Evolutionary conservation across 2,888 invertebrate species (phyloP).

Genomic region (Hypomecis atomaria): DNA sequence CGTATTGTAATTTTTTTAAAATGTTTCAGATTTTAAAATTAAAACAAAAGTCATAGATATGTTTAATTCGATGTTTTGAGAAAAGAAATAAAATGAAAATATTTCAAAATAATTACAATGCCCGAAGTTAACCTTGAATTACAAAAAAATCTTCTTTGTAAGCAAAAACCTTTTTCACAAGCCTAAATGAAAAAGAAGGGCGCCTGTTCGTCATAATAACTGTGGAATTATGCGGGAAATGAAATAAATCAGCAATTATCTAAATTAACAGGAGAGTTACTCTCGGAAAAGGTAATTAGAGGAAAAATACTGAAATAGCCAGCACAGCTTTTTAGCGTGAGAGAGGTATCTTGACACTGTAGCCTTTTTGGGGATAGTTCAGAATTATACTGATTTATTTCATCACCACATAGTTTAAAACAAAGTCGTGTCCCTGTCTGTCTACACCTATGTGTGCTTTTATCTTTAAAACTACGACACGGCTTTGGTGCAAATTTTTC

Average conservation of each 20-base stretch:
- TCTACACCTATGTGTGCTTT: too few relatives aligned
- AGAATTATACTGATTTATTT: too few relatives aligned
- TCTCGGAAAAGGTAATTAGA: conserved; percentile 28
- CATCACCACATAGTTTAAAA: too few relatives aligned
- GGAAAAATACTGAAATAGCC: conserved; percentile 10
- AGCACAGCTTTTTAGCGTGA: background rate
- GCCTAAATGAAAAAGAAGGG: conserved; percentile 24
- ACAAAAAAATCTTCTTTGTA: background rate
- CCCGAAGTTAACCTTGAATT: background rate
- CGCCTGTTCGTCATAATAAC: conserved; percentile 21
- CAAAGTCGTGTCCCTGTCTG: too few relatives aligned
- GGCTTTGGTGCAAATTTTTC: too few relatives aligned
- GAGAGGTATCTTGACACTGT: too few relatives aligned
- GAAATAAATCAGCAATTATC: conserved; percentile 41
- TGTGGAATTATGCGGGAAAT: conserved; percentile 26
- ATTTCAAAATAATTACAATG: background rate
- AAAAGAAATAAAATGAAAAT: background rate
- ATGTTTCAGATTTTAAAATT: too few relatives aligned
- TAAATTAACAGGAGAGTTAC: conserved; percentile 36
- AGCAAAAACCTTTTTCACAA: conserved; percentile 16
- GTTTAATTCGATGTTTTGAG: too few relatives aligned
- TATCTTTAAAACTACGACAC: too few relatives aligned
- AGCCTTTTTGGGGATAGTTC: too few relatives aligned
- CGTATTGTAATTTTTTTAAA: too few relatives aligned
- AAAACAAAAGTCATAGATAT: too few relatives aligned